These are phyloP conservation scores for Galemys pyrenaicus DNA, from an alignment of 2,113 vertebrate genomes.

Conservation along the genomic window DNA sequence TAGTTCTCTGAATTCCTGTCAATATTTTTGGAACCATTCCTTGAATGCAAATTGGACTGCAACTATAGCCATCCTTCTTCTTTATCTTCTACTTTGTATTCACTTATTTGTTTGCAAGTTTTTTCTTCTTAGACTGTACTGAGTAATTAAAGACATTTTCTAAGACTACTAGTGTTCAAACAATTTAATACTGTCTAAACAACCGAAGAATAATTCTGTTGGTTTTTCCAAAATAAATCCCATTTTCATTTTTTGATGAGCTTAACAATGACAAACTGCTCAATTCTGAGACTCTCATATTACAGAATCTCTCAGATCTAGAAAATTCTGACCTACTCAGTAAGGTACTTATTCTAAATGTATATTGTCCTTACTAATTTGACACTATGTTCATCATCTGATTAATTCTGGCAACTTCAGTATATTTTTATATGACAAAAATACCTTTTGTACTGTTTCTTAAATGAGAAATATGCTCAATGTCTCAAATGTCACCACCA, in stretches of 20 bases:
- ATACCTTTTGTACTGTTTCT: neutral
- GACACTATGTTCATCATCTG: neutral
- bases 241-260: neutral
- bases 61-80: neutral
- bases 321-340: neutral
- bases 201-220: conserved; percentile 1
- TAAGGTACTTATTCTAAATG: conserved; percentile 18
- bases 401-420: neutral
- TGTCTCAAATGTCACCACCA: neutral
- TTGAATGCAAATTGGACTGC: neutral
- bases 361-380: neutral
- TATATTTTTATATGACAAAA: neutral
- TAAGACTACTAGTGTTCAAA: neutral
- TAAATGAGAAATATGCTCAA: neutral
- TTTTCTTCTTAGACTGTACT: neutral
- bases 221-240: conserved; percentile 32
- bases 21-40: neutral
- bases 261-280: conserved; percentile 25
- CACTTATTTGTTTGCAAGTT: neutral
- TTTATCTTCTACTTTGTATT: neutral
- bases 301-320: neutral
- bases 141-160: neutral
- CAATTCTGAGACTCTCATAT: neutral
- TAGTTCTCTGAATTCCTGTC: neutral
- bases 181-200: neutral